phyloP scores from a whole-genome alignment of 2,113 vertebrate genomes.

The Stomatorhinus ivindoensis region DNA sequence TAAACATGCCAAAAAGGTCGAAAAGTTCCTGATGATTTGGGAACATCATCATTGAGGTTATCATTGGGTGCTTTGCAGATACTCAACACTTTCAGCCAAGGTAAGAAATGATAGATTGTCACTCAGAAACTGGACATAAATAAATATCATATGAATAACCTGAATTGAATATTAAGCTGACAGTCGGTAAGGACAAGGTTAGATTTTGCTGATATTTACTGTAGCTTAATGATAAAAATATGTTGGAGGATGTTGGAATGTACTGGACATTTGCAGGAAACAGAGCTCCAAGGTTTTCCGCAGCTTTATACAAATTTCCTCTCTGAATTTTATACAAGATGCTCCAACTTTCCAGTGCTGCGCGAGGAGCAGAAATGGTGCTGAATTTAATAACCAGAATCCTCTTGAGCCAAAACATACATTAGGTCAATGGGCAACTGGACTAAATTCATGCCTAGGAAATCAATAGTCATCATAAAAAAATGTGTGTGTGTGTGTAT shows the following conservation, averaged over 20 bases:
- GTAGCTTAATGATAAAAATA: neutral
- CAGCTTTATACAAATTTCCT: neutral
- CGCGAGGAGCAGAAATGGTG: neutral
- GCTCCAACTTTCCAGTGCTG: neutral
- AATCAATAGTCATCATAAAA: neutral
- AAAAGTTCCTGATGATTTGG: neutral
- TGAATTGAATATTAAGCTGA: neutral
- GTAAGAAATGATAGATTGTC: neutral
- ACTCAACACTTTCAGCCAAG: neutral
- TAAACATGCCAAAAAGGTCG: neutral
- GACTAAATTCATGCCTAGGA: neutral
- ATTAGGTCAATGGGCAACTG: neutral
- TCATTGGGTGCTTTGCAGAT: neutral
- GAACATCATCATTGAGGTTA: neutral
- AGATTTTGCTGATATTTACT: neutral
- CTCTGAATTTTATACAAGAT: neutral
- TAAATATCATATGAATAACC: neutral
- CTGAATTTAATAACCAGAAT: neutral
- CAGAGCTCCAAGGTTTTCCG: neutral
- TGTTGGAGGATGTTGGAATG: neutral
- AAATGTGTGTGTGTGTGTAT: neutral
- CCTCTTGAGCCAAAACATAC: neutral
- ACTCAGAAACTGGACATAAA: neutral
- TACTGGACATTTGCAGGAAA: neutral
- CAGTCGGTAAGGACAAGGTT: neutral